These are phyloP conservation scores for Asobara japonica DNA, from an alignment of 1,140 invertebrate species.

Conservation along the genomic window DNA sequence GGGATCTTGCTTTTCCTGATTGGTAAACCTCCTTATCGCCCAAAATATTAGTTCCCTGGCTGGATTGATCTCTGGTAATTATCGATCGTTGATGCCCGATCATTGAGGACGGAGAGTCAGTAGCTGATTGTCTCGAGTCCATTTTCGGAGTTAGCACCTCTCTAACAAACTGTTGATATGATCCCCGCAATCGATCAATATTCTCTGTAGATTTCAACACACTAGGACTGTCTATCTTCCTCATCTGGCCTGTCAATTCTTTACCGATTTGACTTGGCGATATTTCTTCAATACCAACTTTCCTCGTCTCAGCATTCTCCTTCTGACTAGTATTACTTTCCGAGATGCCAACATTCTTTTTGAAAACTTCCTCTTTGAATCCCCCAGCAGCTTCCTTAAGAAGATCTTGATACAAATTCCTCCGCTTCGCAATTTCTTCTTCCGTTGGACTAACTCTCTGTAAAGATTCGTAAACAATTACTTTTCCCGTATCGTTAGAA, in stretches of 20 bases:
- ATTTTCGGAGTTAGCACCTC: constrained; percentile 11
- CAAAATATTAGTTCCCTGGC: too few relatives aligned
- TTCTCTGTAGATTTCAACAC: constrained; percentile 5
- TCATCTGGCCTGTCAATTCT: not conserved
- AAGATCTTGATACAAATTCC: constrained; percentile 55
- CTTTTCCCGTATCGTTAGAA: constrained; percentile 28
- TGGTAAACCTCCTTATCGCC: too few relatives aligned
- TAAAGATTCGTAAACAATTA: constrained; percentile 14
- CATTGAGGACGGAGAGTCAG: not conserved
- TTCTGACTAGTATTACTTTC: not conserved
- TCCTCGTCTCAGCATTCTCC: not conserved
- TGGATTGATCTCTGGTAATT: not conserved
- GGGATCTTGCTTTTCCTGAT: too few relatives aligned
- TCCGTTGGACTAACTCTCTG: not conserved
- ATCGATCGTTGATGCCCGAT: not conserved
- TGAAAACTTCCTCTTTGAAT: constrained; percentile 35
- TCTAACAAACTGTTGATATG: constrained; percentile 22
- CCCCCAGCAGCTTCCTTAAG: constrained; percentile 55
- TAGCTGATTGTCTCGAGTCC: not conserved
- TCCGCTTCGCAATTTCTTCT: constrained; percentile 44
- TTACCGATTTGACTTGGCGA: not conserved
- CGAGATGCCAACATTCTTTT: constrained; percentile 32
- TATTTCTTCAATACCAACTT: too few relatives aligned
- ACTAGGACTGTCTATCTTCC: not conserved
- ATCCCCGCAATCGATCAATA: not conserved